Evolutionary conservation across 1,140 invertebrate species (phyloP).

Genomic region (Hylaeus anthracinus): DNA sequence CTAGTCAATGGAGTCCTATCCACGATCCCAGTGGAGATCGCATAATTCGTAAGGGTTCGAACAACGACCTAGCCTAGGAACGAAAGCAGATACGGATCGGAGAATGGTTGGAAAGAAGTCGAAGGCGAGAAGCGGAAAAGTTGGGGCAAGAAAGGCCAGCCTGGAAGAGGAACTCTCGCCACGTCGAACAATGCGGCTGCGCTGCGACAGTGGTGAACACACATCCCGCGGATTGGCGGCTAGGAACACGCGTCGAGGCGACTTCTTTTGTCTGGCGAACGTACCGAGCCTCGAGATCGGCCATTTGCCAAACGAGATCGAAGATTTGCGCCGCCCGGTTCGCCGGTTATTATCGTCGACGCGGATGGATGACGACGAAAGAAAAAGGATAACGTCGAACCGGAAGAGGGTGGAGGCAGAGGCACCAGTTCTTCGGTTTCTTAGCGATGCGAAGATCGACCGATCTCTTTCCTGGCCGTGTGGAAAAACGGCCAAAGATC

Average conservation of each 20-base stretch:
- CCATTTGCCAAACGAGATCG: constrained; percentile 68
- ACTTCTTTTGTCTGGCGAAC: constrained; percentile 55
- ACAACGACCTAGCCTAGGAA: no score
- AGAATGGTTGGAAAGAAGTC: no score
- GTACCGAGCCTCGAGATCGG: constrained; percentile 56
- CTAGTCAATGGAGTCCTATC: no score
- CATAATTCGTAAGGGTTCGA: no score
- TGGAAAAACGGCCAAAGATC: background rate
- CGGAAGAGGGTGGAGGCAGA: background rate
- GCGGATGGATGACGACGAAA: constrained; percentile 48
- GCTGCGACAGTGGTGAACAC: constrained; percentile 27
- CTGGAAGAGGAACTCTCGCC: constrained; percentile 5
- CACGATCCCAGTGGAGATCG: no score
- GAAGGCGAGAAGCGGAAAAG: constrained; percentile 7
- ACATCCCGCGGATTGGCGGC: constrained; percentile 33
- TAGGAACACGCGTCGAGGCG: constrained; percentile 25
- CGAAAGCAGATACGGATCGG: background rate
- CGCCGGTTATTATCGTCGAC: constrained; percentile 64
- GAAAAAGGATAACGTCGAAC: constrained; percentile 12
- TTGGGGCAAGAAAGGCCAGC: constrained; percentile 7
- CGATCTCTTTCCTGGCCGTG: background rate
- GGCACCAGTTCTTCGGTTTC: constrained; percentile 9
- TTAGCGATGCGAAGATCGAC: background rate
- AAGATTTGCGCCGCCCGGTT: constrained; percentile 57
- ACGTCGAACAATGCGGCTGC: constrained; percentile 45